A percentile compares a stretch with the other conserved stretches of the same genome.
These are phyloP conservation scores for Engraulis encrasicolus DNA, from an alignment of 2,113 vertebrate genomes.

Conservation along the genomic window DNA sequence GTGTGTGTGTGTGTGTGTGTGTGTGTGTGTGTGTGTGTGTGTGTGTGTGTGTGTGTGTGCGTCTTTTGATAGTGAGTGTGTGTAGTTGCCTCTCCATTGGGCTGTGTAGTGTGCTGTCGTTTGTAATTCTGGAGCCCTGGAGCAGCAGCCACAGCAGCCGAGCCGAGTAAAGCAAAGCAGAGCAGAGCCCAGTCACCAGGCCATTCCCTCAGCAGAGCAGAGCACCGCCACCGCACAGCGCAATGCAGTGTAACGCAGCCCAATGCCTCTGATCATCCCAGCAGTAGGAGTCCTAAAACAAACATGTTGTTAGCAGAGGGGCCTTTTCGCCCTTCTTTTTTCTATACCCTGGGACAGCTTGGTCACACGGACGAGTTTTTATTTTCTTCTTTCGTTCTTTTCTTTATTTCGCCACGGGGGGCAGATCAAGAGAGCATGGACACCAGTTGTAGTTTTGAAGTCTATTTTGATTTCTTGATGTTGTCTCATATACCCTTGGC, in stretches of 20 bases:
- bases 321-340: constrained; percentile 24
- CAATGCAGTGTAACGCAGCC: not conserved
- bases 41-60: not conserved
- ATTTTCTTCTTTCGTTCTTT: too few relatives aligned
- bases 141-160: too few relatives aligned
- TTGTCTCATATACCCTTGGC: not conserved
- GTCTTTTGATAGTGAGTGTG: constrained; percentile 38
- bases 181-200: constrained; percentile 16
- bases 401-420: not conserved
- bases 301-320: constrained; percentile 40
- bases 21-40: not conserved
- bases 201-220: not conserved
- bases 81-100: not conserved
- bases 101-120: constrained; percentile 20
- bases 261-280: constrained; percentile 41
- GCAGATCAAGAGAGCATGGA: not conserved
- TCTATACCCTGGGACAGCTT: constrained; percentile 37
- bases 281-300: constrained; percentile 35
- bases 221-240: not conserved
- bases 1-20: not conserved
- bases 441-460: not conserved
- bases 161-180: too few relatives aligned
- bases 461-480: not conserved
- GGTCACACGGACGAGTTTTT: not conserved
- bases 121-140: constrained; percentile 32